Evolutionary conservation across 2,797 vertebrate genomes (phyloP).

Genomic region (Gymnoscopelus braueri): DNA sequence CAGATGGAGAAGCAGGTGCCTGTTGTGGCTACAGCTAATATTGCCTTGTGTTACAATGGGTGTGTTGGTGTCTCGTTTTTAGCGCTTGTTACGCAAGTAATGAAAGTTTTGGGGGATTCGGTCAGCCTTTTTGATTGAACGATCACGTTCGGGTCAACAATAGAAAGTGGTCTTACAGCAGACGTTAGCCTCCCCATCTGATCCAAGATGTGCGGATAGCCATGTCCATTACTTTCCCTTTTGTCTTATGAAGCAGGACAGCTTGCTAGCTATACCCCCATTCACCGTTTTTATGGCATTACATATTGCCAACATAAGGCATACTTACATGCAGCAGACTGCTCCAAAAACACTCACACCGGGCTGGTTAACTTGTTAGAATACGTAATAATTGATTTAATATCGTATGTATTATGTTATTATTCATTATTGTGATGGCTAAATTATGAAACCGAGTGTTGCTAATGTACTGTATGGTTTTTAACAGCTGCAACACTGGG

Average conservation of each 20-base stretch:
- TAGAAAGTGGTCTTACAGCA: conserved; percentile 31
- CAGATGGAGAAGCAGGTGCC: conserved; percentile 81
- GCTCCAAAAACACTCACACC: conserved; percentile 17
- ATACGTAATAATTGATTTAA: conserved; percentile 15
- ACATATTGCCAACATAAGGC: conserved; percentile 51
- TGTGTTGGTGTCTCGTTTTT: conserved; percentile 55
- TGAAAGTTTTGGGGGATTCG: conserved; percentile 25
- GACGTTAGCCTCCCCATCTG: conserved; percentile 37
- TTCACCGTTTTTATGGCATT: conserved; percentile 72
- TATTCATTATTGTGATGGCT: conserved; percentile 15
- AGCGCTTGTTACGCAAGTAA: conserved; percentile 37
- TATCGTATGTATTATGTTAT: conserved; percentile 9
- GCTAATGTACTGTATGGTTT: conserved; percentile 4
- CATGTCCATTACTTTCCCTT: conserved; percentile 80
- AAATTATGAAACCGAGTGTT: conserved; percentile 6
- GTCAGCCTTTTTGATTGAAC: not conserved
- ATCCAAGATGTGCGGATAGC: conserved; percentile 62
- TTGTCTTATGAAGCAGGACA: conserved; percentile 75
- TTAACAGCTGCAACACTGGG: conserved; percentile 1
- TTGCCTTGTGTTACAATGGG: conserved; percentile 64
- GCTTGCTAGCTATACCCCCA: conserved; percentile 67
- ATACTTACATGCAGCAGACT: conserved; percentile 16
- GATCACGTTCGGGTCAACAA: conserved; percentile 11
- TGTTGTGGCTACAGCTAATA: conserved; percentile 77
- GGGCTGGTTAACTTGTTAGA: conserved; percentile 10